phyloP scores from a whole-genome alignment of 1,140 invertebrate species.

The Diorhabda elongata region DNA sequence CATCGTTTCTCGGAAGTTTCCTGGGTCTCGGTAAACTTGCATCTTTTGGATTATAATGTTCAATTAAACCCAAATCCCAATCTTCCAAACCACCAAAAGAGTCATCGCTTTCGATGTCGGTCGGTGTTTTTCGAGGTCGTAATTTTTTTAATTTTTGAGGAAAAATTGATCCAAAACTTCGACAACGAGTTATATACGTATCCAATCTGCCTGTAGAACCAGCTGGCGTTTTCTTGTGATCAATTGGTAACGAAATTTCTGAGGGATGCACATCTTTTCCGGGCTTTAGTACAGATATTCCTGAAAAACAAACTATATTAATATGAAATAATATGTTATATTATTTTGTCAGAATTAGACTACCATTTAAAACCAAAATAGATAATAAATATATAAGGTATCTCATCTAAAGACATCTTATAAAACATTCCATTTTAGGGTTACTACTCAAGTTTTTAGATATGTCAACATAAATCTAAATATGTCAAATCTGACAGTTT shows the following conservation, averaged over 20 bases:
- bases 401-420: neutral
- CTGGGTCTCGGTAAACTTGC: constrained; percentile 42
- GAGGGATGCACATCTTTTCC: constrained; percentile 26
- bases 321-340: neutral
- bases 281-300: constrained; percentile 13
- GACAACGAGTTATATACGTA: constrained; percentile 46
- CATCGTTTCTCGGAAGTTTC: constrained; percentile 22
- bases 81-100: constrained; percentile 48
- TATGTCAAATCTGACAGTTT: too few relatives aligned
- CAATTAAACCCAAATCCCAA: constrained; percentile 47
- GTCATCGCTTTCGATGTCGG: constrained; percentile 47
- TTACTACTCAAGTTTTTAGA: too few relatives aligned
- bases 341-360: too few relatives aligned
- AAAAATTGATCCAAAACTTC: constrained; percentile 47
- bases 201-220: constrained; percentile 41
- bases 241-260: constrained; percentile 36
- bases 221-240: constrained; percentile 37
- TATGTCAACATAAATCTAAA: too few relatives aligned
- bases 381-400: neutral
- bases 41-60: constrained; percentile 47
- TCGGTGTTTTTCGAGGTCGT: constrained; percentile 33
- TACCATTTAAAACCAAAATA: neutral
- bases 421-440: too few relatives aligned
- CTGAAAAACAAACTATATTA: neutral
- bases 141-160: constrained; percentile 45